phyloP scores from a whole-genome alignment of 2,797 vertebrate species.

The Smutsia temminckii region DNA sequence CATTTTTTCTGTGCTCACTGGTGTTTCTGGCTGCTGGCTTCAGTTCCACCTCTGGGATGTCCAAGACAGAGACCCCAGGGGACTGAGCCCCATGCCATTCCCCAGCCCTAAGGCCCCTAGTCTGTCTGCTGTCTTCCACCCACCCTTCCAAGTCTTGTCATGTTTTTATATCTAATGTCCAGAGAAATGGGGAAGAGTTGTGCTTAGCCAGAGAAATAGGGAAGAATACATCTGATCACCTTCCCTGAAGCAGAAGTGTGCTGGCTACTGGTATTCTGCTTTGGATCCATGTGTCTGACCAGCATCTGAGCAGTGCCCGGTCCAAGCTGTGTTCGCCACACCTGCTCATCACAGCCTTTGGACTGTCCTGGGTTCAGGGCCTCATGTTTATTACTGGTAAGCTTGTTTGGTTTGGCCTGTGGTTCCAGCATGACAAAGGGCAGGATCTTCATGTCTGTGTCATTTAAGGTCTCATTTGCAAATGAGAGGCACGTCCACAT shows the following conservation, averaged over 20 bases:
- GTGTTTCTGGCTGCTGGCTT: background rate
- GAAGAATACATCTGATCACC: background rate
- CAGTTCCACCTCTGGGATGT: background rate
- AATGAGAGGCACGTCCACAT: background rate
- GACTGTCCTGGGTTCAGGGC: background rate
- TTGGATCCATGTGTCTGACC: background rate
- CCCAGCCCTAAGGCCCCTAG: accelerated
- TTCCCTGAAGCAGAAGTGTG: background rate
- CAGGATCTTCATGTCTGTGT: background rate
- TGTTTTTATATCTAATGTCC: background rate
- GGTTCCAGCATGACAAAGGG: background rate
- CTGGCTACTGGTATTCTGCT: background rate
- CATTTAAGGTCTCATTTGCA: background rate
- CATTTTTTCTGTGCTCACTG: background rate
- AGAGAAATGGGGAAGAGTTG: background rate
- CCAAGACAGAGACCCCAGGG: background rate
- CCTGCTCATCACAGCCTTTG: background rate
- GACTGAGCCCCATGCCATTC: background rate
- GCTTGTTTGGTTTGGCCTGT: background rate
- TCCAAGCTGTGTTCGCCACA: background rate
- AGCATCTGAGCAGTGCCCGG: background rate
- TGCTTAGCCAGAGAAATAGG: background rate
- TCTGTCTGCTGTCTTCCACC: background rate
- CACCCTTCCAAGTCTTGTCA: background rate
- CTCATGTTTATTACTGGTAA: background rate